phyloP scores from a whole-genome alignment of 2,113 vertebrate genomes.

The Zosterops hypoxanthus region DNA sequence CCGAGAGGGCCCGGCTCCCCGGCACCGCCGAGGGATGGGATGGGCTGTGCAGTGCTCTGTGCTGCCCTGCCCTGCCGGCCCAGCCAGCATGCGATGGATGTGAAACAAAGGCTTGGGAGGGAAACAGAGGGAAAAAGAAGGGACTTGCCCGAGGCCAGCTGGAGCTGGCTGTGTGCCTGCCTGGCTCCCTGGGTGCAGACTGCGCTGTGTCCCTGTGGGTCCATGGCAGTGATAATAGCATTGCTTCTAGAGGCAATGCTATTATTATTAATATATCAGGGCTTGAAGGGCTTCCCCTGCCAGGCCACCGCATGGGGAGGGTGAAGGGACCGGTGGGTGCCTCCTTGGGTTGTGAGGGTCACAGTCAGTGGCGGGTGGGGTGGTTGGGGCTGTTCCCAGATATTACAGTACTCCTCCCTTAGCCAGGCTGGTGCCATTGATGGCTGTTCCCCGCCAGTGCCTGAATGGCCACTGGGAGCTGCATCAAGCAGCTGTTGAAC shows the following conservation, averaged over 20 bases:
- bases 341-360: neutral
- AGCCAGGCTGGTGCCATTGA: neutral
- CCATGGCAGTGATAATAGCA: neutral
- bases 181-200: accelerated
- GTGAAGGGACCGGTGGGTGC: neutral
- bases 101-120: neutral
- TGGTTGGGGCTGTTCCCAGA: neutral
- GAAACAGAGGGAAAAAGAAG: neutral
- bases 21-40: neutral
- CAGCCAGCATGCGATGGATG: accelerated
- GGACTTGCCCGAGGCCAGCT: neutral
- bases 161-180: neutral
- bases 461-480: neutral
- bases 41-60: neutral
- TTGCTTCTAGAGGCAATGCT: neutral
- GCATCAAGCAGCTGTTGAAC: neutral
- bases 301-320: neutral
- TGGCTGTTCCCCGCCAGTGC: accelerated
- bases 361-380: neutral
- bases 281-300: neutral
- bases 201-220: accelerated
- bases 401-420: neutral
- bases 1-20: neutral
- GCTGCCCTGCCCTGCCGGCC: neutral
- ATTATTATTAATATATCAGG: neutral